Conservation (phyloP, 2,113 vertebrate genomes). For the Aphyosemion australe region DNA sequence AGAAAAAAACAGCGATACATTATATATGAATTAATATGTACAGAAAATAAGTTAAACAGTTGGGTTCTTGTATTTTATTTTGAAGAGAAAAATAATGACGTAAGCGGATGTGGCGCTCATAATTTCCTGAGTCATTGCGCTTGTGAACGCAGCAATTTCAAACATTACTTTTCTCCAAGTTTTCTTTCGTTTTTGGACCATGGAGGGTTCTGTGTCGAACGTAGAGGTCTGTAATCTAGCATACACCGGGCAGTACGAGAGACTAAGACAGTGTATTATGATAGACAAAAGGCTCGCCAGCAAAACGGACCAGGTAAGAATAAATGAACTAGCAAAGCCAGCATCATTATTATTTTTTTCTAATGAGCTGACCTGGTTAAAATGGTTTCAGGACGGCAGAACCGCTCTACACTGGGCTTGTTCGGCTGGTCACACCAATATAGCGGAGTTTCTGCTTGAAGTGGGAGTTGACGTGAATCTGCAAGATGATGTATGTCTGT, state of each 20-base stretch:
- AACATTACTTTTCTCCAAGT: too few species aligned
- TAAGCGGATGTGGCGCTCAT: constrained; percentile 38
- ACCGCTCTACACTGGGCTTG: constrained; percentile 95
- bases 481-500: constrained; percentile 87
- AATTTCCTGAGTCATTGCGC: constrained; percentile 64
- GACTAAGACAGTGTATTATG: constrained; percentile 81
- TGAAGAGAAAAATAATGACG: constrained; percentile 24
- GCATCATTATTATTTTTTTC: not conserved
- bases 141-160: constrained; percentile 6
- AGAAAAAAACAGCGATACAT: not conserved
- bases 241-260: constrained; percentile 85
- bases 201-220: constrained; percentile 87
- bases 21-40: not conserved
- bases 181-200: constrained; percentile 35
- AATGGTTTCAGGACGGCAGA: constrained; percentile 82
- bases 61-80: constrained; percentile 34
- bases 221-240: constrained; percentile 90
- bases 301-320: constrained; percentile 89
- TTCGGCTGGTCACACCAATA: constrained; percentile 89
- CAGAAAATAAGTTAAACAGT: accelerated
- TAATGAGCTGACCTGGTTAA: not conserved
- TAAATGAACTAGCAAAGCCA: not conserved
- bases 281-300: constrained; percentile 83
- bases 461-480: constrained; percentile 88
- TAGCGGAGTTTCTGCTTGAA: constrained; percentile 87